Percentiles rank a stretch among this genome's conserved stretches.
Evolutionary conservation across 1,140 invertebrate genomes (phyloP).

Genomic region (Saccostrea cuccullata): DNA sequence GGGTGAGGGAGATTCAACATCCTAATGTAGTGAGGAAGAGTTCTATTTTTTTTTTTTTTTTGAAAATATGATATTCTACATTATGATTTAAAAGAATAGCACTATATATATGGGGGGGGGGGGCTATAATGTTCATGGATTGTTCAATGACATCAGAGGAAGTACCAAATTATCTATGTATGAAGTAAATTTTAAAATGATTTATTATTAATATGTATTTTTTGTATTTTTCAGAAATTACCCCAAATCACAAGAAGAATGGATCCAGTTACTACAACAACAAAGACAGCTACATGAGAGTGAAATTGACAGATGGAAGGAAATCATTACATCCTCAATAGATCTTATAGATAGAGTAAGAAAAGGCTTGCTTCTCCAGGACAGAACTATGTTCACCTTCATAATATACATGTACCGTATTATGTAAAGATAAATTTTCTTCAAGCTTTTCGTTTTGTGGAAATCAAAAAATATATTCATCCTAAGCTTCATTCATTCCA

Average conservation of each 20-base stretch:
- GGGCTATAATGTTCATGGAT: neutral
- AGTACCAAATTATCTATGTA: neutral
- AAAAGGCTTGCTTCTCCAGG: neutral
- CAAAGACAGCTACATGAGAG: slow-evolving; percentile 87
- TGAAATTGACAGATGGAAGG: slow-evolving; percentile 88
- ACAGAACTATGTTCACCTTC: no score
- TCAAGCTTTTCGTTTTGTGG: no score
- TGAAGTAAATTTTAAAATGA: neutral
- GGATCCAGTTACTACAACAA: slow-evolving; percentile 86
- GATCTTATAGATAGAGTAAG: slow-evolving; percentile 71
- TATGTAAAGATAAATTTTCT: no score
- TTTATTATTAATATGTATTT: slow-evolving; percentile 43
- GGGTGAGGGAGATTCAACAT: no score
- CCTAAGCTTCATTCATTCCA: no score
- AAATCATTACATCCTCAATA: slow-evolving; percentile 81
- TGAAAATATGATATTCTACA: no score
- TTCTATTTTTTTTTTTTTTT: no score
- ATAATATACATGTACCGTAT: no score
- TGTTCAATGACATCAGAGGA: neutral
- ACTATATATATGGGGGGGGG: no score
- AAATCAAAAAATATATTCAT: no score
- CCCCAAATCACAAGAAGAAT: slow-evolving; percentile 86
- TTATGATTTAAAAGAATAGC: no score
- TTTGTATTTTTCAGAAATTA: slow-evolving; percentile 80
- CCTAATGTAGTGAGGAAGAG: no score